Base-by-base conservation (phyloP, 2,113 vertebrate genomes). In the Pogona vitticeps region DNA sequence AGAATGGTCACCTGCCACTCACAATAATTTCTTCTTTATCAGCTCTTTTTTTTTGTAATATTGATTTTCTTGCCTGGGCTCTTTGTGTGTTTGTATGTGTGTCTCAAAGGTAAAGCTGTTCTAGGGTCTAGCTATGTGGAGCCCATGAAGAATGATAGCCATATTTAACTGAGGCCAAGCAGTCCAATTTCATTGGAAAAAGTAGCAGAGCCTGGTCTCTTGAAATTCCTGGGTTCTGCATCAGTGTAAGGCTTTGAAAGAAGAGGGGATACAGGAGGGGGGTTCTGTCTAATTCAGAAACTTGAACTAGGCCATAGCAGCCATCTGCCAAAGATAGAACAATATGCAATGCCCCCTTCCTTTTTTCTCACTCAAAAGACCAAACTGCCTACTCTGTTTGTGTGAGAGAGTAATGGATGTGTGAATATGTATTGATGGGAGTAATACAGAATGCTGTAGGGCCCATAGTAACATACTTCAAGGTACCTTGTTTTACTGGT, bases 321-420 rank as follows among this genome's bases (percentile, higher is more conserved):
- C 95, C 88, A 7, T 91, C 95, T 96, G 96, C 96, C 96, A 96
- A 96, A 96, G 95, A 95, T 89, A 93, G 61, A 90, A 92, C 84
- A 92, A 90, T 93, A 94, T 93, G 93, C 94, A 96, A 95, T 94
- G 91, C 83, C 90, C 93, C 91, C 90, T 92, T 88, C 83, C 87
- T 79, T 0, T 86, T 79, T 31, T 88, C 90, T 90, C 89, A 87
- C 89, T 70, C 77, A 85, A 36, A 0, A 3, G 13, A 33, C 75
- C 77, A 91, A 88, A 14, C 76, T 76, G 65, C 68, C 77, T 70
- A 71, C 33, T 81, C 82, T 81, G n/a, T n/a, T n/a, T n/a, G 21
- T 68, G 36, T 70, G 42, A 59, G 42, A 80, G 70, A 72, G n/a
- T 52, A 65, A 61, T 67, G 58, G 8, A 3, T 17, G 33, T 79